Evolutionary conservation across 2,113 vertebrate species (phyloP).

Genomic region (Benitochromis conjunctus): DNA sequence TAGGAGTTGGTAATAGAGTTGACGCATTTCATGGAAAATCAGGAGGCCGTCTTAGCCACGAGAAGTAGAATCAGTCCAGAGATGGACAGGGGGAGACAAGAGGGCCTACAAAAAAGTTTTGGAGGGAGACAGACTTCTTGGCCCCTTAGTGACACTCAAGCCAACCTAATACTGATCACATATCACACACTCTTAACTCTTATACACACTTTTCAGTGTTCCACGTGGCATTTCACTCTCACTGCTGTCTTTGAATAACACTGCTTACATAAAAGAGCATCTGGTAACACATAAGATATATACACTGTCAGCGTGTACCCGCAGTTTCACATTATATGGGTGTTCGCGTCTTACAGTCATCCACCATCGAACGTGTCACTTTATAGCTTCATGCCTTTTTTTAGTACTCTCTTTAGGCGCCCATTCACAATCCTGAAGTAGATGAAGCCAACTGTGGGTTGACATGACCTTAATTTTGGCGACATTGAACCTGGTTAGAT

Average conservation of each 20-base stretch:
- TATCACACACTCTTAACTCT: constrained; percentile 21
- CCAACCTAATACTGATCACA: constrained; percentile 23
- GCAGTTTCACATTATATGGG: not conserved
- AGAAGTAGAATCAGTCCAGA: not conserved
- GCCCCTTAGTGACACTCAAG: constrained; percentile 46
- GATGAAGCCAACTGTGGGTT: not conserved
- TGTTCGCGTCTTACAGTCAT: not conserved
- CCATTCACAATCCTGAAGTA: not conserved
- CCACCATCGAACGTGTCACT: not conserved
- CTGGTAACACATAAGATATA: not conserved
- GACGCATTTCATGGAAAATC: not conserved
- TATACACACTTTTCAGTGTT: not conserved
- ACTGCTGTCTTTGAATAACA: not conserved
- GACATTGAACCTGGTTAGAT: not conserved
- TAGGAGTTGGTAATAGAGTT: not conserved
- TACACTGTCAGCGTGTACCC: not conserved
- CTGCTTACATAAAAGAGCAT: not conserved
- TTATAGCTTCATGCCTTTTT: not conserved
- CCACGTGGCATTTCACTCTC: not conserved
- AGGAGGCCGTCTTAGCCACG: not conserved
- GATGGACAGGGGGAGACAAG: not conserved
- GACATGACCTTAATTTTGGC: not conserved
- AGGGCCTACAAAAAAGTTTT: not conserved
- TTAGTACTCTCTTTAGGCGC: not conserved
- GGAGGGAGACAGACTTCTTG: constrained; percentile 53